Percentiles rank a stretch among this genome's conserved stretches.
Evolutionary conservation across 2,113 vertebrate genomes (phyloP).

Genomic region (Aplodontia rufa): DNA sequence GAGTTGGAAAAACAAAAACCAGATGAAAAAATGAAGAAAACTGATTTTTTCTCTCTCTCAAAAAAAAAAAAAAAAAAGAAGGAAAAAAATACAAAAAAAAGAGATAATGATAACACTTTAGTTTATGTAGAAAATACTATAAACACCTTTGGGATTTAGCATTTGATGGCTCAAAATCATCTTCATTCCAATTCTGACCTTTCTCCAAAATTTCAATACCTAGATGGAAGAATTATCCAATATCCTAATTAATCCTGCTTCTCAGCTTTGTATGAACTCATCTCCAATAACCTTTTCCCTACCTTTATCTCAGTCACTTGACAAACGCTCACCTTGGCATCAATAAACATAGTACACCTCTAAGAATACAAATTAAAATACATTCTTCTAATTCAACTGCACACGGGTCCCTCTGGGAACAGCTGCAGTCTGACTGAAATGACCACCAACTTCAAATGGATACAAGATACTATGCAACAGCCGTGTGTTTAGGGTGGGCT

Average conservation of each 20-base stretch:
- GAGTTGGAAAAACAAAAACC: too few species aligned
- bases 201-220: background rate
- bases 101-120: background rate
- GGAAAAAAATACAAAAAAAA: background rate
- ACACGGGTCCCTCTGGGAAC: background rate
- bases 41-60: too few species aligned
- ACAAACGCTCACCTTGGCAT: background rate
- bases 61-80: too few species aligned
- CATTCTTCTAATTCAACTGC: background rate
- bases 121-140: background rate
- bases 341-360: background rate
- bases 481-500: background rate
- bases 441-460: background rate
- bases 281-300: background rate
- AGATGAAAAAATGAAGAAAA: too few species aligned
- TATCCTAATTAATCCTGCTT: background rate
- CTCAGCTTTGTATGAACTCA: background rate
- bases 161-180: background rate
- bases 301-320: background rate
- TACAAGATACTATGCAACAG: background rate
- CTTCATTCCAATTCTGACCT: background rate
- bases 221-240: background rate
- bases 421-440: background rate
- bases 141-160: background rate
- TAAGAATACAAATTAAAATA: constrained; percentile 1